Evolutionary conservation across 2,113 vertebrate species (phyloP).

Genomic region (Notechis scutatus): DNA sequence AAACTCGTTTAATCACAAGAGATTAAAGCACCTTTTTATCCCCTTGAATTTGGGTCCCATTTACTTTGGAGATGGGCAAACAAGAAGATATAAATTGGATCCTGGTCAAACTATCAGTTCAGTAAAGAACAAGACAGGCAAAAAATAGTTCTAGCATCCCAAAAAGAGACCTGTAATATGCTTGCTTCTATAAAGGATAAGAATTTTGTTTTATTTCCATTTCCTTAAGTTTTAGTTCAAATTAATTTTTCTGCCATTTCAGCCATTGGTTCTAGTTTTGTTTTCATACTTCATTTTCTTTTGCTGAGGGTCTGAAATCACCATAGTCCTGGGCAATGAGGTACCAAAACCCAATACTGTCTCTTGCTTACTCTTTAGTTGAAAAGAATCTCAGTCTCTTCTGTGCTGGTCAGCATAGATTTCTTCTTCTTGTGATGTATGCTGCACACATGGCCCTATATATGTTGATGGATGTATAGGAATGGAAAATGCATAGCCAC

Average conservation of each 20-base stretch:
- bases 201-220: neutral
- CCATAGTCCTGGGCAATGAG: neutral
- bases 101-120: neutral
- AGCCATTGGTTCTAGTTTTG: neutral
- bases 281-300: neutral
- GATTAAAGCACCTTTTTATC: neutral
- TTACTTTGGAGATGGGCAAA: neutral
- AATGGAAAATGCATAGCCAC: neutral
- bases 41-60: neutral
- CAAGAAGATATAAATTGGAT: neutral
- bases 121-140: neutral
- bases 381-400: neutral
- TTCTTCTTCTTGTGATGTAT: neutral
- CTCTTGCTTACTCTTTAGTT: neutral
- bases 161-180: neutral
- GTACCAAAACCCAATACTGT: neutral
- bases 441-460: neutral
- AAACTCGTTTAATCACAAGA: neutral
- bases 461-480: neutral
- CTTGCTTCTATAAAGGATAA: neutral
- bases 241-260: neutral
- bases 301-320: neutral
- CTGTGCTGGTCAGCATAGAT: neutral
- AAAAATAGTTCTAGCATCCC: neutral
- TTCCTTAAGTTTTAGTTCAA: neutral